Evolutionary conservation across 2,113 vertebrate species (phyloP).

Genomic region (Stercorarius parasiticus): DNA sequence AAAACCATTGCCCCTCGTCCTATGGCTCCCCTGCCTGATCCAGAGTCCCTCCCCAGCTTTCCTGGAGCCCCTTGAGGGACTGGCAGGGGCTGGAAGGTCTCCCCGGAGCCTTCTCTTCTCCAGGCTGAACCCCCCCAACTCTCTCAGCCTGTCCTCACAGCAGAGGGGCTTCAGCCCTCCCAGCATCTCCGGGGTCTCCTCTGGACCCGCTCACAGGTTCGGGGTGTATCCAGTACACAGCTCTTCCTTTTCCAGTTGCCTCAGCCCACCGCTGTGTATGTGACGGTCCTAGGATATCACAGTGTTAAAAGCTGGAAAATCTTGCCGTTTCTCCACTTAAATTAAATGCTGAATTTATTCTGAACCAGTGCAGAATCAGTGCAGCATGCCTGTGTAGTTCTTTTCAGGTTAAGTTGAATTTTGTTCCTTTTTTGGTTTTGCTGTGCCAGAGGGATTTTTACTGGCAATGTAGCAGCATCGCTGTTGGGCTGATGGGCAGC

Average conservation of each 20-base stretch:
- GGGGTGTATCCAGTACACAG: not conserved
- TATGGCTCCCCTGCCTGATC: not conserved
- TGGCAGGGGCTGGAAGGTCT: not conserved
- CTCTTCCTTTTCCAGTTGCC: not conserved
- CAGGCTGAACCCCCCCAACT: not conserved
- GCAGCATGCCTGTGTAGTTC: too few relatives aligned
- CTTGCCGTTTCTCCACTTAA: not conserved
- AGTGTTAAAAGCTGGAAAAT: not conserved
- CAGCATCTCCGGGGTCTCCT: not conserved
- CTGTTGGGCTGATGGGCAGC: not conserved
- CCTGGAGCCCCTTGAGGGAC: not conserved
- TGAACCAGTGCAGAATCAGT: fast-evolving
- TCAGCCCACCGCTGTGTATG: fast-evolving
- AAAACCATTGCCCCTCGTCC: not conserved
- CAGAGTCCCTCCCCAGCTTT: not conserved
- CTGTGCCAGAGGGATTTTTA: not conserved
- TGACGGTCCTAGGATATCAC: not conserved
- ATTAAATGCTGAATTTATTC: not conserved
- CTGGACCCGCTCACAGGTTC: not conserved
- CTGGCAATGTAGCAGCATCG: not conserved
- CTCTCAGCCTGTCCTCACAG: not conserved
- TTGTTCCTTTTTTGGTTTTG: not conserved
- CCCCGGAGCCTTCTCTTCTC: not conserved
- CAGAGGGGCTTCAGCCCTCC: not conserved
- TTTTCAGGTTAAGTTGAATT: not conserved